Conservation (phyloP, 2,888 invertebrate genomes). For the Acleris holmiana region DNA sequence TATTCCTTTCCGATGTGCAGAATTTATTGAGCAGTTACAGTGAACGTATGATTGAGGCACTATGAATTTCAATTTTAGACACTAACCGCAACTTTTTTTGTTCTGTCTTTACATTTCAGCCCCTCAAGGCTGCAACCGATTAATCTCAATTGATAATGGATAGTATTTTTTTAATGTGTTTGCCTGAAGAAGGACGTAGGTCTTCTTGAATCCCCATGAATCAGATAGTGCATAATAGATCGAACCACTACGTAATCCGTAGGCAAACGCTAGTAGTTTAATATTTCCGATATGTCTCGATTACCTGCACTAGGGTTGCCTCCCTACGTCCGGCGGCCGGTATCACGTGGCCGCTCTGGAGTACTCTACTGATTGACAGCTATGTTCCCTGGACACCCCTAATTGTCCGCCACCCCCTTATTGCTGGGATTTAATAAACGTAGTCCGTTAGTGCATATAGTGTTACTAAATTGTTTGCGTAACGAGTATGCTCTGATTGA, state of each 20-base stretch:
- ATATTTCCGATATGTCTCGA: constrained; percentile 25
- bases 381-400: constrained; percentile 69
- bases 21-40: no score
- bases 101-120: no score
- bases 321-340: constrained; percentile 55
- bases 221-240: no score
- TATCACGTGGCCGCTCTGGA: constrained; percentile 60
- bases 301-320: constrained; percentile 40
- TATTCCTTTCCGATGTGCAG: neutral
- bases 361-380: constrained; percentile 69
- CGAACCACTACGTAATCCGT: no score
- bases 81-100: no score
- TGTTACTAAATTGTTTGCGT: constrained; percentile 35
- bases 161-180: no score
- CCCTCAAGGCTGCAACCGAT: no score
- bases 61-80: no score
- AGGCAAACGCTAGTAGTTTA: neutral
- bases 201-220: no score
- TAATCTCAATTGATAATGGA: no score
- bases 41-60: no score
- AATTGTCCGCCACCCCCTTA: constrained; percentile 64
- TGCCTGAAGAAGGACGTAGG: no score
- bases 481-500: constrained; percentile 34
- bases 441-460: constrained; percentile 43
- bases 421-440: constrained; percentile 75